These are phyloP conservation scores for Plutomurus gul DNA, from an alignment of 1,140 invertebrate genomes.

Conservation along the genomic window DNA sequence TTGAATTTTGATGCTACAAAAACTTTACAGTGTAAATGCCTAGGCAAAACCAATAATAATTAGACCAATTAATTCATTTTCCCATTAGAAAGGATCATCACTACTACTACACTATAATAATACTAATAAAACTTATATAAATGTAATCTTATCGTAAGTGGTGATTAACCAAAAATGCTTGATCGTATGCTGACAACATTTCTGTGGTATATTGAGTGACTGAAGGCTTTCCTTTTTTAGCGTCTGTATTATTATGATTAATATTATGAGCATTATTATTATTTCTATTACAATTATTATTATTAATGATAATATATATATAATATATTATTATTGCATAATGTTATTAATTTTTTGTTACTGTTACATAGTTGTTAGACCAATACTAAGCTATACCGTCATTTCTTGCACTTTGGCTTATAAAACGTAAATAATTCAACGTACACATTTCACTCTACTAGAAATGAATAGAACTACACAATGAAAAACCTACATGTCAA, in stretches of 20 bases:
- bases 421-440: not conserved
- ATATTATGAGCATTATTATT: not conserved
- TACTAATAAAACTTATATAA: slow-evolving; percentile 24
- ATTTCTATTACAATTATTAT: not conserved
- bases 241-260: slow-evolving; percentile 16
- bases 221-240: slow-evolving; percentile 27
- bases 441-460: not conserved
- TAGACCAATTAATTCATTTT: slow-evolving; percentile 22
- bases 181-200: slow-evolving; percentile 26
- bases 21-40: not conserved
- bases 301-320: too few species aligned
- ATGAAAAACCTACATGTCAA: too few species aligned
- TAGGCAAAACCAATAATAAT: slow-evolving; percentile 13
- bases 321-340: not conserved
- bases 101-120: slow-evolving; percentile 28
- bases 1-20: slow-evolving; percentile 6
- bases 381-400: not conserved
- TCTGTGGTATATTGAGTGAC: slow-evolving; percentile 28
- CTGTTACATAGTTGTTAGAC: not conserved
- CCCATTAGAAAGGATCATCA: slow-evolving; percentile 1
- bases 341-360: slow-evolving; percentile 5
- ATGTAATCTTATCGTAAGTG: slow-evolving; percentile 14
- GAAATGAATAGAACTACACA: not conserved
- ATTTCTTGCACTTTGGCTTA: slow-evolving; percentile 10
- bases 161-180: slow-evolving; percentile 29